Evolutionary conservation across 2,797 vertebrate genomes (phyloP).

Genomic region (Spinus olivaceus): DNA sequence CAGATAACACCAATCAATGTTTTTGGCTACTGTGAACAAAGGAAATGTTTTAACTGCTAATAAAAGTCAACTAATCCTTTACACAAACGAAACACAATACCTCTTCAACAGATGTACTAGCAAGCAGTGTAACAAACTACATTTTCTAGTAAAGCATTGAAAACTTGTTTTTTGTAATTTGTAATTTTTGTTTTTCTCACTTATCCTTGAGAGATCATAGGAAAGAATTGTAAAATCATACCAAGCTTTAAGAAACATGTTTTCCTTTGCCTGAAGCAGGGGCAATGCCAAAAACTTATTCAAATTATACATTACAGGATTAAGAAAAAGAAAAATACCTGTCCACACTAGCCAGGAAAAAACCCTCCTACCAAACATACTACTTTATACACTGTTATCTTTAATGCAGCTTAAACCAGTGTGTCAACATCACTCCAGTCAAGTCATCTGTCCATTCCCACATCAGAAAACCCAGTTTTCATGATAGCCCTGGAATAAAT

Average conservation of each 20-base stretch:
- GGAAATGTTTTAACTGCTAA: neutral
- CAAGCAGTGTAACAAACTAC: neutral
- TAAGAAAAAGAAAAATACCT: neutral
- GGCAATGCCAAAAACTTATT: neutral
- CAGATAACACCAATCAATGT: neutral
- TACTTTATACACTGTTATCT: neutral
- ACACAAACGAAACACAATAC: neutral
- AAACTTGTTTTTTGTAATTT: neutral
- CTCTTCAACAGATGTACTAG: neutral
- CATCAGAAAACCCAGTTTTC: neutral
- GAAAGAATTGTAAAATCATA: neutral
- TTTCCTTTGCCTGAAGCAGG: conserved; percentile 12
- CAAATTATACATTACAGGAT: neutral
- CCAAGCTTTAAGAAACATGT: neutral
- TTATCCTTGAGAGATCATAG: neutral
- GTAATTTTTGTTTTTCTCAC: neutral
- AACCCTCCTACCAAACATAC: neutral
- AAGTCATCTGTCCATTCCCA: neutral
- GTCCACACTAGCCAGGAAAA: neutral
- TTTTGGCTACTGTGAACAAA: neutral
- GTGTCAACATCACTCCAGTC: neutral
- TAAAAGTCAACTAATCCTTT: neutral
- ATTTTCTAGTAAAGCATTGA: neutral
- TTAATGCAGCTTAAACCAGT: neutral
- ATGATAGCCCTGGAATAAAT: neutral